Evolutionary conservation across 2,888 invertebrate species (phyloP).

Genomic region (Dynastes grantii): DNA sequence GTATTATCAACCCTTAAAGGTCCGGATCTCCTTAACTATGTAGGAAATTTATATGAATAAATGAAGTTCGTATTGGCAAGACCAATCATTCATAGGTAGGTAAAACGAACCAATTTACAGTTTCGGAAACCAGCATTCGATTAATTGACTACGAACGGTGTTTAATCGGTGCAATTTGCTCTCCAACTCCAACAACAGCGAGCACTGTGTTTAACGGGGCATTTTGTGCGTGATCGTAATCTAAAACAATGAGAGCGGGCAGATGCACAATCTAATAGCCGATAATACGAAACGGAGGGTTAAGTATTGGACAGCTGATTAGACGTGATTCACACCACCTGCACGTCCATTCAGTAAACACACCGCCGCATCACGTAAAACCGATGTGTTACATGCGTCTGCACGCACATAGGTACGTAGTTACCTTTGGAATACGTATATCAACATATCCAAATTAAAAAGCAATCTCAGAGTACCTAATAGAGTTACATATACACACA

Average conservation of each 20-base stretch:
- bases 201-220: constrained; percentile 15
- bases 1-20: no score
- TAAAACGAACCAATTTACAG: no score
- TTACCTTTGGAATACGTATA: no score
- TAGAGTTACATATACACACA: no score
- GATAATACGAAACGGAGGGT: constrained; percentile 52
- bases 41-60: no score
- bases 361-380: constrained; percentile 15
- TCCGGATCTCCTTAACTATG: no score
- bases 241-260: constrained; percentile 59
- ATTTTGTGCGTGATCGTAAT: constrained; percentile 55
- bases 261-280: constrained; percentile 55
- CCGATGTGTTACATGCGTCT: no score
- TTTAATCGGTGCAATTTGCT: constrained; percentile 35
- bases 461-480: no score
- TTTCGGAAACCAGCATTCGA: neutral
- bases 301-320: constrained; percentile 52
- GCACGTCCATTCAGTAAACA: constrained; percentile 47
- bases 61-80: no score
- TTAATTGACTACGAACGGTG: neutral
- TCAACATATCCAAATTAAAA: no score
- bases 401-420: no score
- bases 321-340: constrained; percentile 54
- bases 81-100: no score
- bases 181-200: constrained; percentile 12